A percentile compares a stretch with the other conserved stretches of the same genome.
These are phyloP conservation scores for Mesocentrotus franciscanus DNA, from an alignment of 53 echinoderm and acorn worm genomes.

Conservation along the genomic window DNA sequence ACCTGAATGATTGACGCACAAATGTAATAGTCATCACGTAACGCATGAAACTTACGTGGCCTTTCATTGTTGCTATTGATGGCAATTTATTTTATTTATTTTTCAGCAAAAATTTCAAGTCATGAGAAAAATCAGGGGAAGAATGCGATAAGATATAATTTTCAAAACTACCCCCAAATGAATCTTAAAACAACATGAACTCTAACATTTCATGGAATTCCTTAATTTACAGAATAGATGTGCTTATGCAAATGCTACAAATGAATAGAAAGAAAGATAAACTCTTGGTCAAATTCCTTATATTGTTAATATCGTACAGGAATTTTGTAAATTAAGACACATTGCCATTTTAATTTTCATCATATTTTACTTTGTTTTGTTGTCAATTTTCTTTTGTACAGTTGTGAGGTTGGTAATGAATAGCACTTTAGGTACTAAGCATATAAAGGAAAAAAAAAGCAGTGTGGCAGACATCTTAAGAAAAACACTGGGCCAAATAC, in stretches of 20 bases:
- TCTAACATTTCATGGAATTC: background rate
- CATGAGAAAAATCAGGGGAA: background rate
- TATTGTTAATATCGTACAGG: background rate
- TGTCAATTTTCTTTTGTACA: slow-evolving; percentile 48
- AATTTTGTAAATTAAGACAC: background rate
- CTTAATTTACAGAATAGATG: background rate
- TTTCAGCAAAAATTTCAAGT: background rate
- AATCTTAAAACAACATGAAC: background rate
- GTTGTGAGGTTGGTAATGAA: slow-evolving; percentile 40
- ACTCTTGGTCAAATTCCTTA: background rate
- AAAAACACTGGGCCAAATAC: slow-evolving; percentile 61
- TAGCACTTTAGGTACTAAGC: slow-evolving; percentile 49
- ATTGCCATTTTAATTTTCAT: slow-evolving; percentile 41
- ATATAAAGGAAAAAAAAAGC: slow-evolving; percentile 12
- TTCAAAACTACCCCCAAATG: background rate
- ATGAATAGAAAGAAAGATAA: background rate
- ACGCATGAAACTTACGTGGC: background rate
- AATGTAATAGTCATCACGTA: background rate
- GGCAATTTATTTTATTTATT: slow-evolving; percentile 17
- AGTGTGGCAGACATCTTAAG: slow-evolving; percentile 40
- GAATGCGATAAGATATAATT: background rate
- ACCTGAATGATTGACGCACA: background rate
- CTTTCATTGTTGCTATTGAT: slow-evolving; percentile 15
- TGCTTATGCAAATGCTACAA: background rate
- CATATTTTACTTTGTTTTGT: slow-evolving; percentile 47